Percentiles rank a stretch among this genome's conserved stretches.
phyloP scores from a whole-genome alignment of 2,113 vertebrate genomes.

The Eolophus roseicapilla region DNA sequence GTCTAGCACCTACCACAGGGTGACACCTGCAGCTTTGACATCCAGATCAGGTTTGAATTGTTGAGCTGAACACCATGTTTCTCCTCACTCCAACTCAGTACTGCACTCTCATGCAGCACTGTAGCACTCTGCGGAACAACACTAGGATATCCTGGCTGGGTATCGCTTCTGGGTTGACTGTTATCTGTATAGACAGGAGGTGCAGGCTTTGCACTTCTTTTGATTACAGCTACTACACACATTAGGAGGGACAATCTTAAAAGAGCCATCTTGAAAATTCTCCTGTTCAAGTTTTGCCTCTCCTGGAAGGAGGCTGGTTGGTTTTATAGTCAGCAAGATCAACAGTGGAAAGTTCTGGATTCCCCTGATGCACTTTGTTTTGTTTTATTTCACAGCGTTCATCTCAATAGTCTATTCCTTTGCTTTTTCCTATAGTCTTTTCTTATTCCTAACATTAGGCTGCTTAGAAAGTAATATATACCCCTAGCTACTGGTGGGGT shows the following conservation, averaged over 20 bases:
- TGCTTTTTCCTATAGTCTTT: neutral
- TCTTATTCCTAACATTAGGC: neutral
- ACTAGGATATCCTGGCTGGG: neutral
- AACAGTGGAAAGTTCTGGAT: neutral
- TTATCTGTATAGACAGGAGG: neutral
- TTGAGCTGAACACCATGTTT: neutral
- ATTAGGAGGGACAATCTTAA: neutral
- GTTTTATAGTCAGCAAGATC: neutral
- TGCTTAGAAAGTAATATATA: neutral
- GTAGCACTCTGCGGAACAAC: neutral
- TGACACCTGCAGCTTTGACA: neutral
- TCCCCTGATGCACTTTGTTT: neutral
- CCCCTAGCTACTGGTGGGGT: neutral
- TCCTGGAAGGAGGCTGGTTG: neutral
- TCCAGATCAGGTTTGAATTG: neutral
- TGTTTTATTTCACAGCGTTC: neutral
- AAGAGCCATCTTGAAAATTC: neutral
- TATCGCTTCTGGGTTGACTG: neutral
- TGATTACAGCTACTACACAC: neutral
- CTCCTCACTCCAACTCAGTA: neutral
- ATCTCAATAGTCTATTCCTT: neutral
- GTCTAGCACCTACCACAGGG: neutral
- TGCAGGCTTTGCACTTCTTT: neutral
- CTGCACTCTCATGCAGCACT: neutral
- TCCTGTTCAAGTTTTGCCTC: neutral